A percentile compares a stretch with the other conserved stretches of the same genome.
These are phyloP conservation scores for Hylomyscus alleni DNA, from an alignment of 2,797 vertebrate species.

Conservation along the genomic window DNA sequence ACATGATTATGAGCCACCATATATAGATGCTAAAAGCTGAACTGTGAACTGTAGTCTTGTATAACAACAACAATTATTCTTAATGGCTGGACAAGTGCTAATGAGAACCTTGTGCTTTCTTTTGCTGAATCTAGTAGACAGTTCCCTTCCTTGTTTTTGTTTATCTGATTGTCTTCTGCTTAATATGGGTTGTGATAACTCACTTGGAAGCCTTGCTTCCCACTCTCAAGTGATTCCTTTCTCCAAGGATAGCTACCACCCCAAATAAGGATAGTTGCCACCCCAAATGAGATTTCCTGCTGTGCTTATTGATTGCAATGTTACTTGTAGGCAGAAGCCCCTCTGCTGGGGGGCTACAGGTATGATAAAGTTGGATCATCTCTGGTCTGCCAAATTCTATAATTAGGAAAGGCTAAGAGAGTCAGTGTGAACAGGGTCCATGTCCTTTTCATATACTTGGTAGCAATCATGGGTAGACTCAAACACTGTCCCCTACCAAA, in stretches of 20 bases:
- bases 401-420: background rate
- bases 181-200: background rate
- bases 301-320: background rate
- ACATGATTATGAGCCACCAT: background rate
- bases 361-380: background rate
- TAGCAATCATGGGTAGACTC: background rate
- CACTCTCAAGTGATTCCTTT: background rate
- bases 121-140: background rate
- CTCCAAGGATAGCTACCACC: background rate
- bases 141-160: background rate
- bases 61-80: background rate
- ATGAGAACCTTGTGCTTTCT: background rate
- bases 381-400: fast-evolving
- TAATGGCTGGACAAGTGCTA: background rate
- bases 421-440: background rate
- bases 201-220: background rate
- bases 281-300: background rate
- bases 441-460: background rate
- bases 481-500: background rate
- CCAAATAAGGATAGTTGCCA: background rate
- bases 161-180: background rate
- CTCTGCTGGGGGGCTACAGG: background rate
- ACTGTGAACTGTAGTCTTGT: background rate
- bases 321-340: background rate
- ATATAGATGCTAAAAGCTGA: background rate